These are phyloP conservation scores for Deilephila elpenor DNA, from an alignment of 2,888 invertebrate species.

Conservation along the genomic window DNA sequence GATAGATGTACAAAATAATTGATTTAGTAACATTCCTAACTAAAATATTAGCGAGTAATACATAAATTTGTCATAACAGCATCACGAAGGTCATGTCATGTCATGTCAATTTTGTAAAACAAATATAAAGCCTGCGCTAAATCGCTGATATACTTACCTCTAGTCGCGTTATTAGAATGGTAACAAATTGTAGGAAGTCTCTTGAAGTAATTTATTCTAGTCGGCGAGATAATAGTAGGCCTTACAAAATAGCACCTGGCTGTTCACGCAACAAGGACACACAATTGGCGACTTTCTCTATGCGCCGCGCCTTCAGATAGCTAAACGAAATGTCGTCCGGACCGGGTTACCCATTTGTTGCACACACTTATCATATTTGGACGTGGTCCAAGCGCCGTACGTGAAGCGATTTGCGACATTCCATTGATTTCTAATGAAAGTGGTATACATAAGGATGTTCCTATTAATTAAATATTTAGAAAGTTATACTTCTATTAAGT, in stretches of 20 bases:
- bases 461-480: slow-evolving; percentile 20
- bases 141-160: too few species aligned
- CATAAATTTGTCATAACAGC: background rate
- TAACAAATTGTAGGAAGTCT: slow-evolving; percentile 11
- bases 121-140: background rate
- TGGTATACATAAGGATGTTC: slow-evolving; percentile 14
- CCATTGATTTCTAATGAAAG: slow-evolving; percentile 31
- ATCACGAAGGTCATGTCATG: too few species aligned
- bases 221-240: slow-evolving; percentile 2
- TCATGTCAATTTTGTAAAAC: background rate
- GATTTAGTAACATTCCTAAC: background rate
- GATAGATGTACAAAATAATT: too few species aligned
- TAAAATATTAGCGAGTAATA: background rate
- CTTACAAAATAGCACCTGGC: slow-evolving; percentile 34
- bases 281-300: slow-evolving; percentile 70
- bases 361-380: slow-evolving; percentile 58
- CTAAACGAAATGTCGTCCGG: slow-evolving; percentile 62
- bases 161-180: slow-evolving; percentile 5
- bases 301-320: slow-evolving; percentile 56
- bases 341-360: slow-evolving; percentile 74
- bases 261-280: slow-evolving; percentile 63
- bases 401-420: slow-evolving; percentile 43
- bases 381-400: slow-evolving; percentile 49
- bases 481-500: too few species aligned
- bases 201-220: slow-evolving; percentile 4